Percentiles rank a stretch among this genome's conserved stretches.
Conservation (phyloP, 2,797 vertebrate genomes). For the Falco biarmicus region DNA sequence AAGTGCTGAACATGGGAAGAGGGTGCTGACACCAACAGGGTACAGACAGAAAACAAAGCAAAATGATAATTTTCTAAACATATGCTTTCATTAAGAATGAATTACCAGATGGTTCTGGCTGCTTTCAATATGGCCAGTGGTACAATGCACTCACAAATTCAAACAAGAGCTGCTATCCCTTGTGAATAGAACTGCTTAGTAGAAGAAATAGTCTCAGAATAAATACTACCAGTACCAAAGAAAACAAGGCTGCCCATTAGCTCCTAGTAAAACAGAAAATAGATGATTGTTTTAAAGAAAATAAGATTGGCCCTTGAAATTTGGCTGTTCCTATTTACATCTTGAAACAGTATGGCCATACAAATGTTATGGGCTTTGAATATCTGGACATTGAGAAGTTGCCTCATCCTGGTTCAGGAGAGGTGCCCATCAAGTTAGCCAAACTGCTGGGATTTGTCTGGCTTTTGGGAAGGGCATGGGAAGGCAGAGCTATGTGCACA, state of each 20-base stretch:
- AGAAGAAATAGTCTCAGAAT: not conserved
- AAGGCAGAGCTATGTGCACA: not conserved
- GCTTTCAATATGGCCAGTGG: not conserved
- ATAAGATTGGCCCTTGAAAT: not conserved
- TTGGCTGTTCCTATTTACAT: not conserved
- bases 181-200: not conserved
- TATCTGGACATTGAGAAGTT: not conserved
- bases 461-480: fast-evolving
- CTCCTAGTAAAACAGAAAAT: not conserved
- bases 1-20: not conserved
- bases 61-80: not conserved
- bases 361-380: not conserved
- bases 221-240: not conserved
- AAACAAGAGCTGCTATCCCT: not conserved
- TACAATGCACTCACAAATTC: not conserved
- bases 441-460: not conserved
- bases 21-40: not conserved
- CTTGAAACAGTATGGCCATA: not conserved
- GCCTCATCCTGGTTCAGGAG: not conserved
- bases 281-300: not conserved
- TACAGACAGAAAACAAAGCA: not conserved
- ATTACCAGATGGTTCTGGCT: not conserved
- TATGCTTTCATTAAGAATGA: not conserved
- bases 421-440: not conserved
- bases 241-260: not conserved